Percentiles rank a stretch among this genome's conserved stretches.
Conservation (phyloP, 1,140 invertebrate genomes). For the Drosophila albomicans region DNA sequence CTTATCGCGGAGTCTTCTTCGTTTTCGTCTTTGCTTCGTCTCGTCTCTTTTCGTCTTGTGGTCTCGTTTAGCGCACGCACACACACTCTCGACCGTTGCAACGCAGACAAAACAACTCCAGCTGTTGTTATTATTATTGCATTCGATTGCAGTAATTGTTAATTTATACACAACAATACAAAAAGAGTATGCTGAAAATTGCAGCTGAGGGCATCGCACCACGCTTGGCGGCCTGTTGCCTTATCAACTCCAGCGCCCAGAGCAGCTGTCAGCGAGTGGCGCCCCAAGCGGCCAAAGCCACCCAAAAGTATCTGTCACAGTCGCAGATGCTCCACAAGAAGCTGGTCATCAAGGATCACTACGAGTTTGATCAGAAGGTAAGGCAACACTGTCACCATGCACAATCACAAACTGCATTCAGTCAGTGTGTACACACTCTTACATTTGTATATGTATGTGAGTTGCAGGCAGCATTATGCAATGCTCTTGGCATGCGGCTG, state of each 20-base stretch:
- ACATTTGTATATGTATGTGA: not conserved
- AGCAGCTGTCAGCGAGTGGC: slow-evolving; percentile 60
- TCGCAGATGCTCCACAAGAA: slow-evolving; percentile 62
- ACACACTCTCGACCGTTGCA: not conserved
- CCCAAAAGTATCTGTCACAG: slow-evolving; percentile 76
- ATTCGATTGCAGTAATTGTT: not conserved
- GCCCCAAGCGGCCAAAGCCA: slow-evolving; percentile 52
- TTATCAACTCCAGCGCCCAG: slow-evolving; percentile 65
- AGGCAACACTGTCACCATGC: slow-evolving; percentile 4
- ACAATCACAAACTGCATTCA: not conserved
- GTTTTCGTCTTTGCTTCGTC: not conserved
- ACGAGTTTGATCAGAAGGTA: slow-evolving; percentile 84
- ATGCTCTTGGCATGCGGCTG: slow-evolving; percentile 39
- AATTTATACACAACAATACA: no score
- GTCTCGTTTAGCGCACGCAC: not conserved
- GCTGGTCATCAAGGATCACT: slow-evolving; percentile 82
- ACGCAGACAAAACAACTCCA: slow-evolving; percentile 8
- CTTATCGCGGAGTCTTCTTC: slow-evolving; percentile 40
- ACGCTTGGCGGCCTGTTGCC: slow-evolving; percentile 63
- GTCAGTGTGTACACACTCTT: slow-evolving; percentile 5
- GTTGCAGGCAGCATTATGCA: slow-evolving; percentile 53
- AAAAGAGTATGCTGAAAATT: slow-evolving; percentile 69
- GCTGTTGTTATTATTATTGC: not conserved
- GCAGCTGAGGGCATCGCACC: slow-evolving; percentile 70
- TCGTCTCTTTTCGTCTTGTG: not conserved